Evolutionary conservation across 2,888 invertebrate species (phyloP), one percentile per base, ranked within the genome.

Genomic region (Lasius platythorax): DNA sequence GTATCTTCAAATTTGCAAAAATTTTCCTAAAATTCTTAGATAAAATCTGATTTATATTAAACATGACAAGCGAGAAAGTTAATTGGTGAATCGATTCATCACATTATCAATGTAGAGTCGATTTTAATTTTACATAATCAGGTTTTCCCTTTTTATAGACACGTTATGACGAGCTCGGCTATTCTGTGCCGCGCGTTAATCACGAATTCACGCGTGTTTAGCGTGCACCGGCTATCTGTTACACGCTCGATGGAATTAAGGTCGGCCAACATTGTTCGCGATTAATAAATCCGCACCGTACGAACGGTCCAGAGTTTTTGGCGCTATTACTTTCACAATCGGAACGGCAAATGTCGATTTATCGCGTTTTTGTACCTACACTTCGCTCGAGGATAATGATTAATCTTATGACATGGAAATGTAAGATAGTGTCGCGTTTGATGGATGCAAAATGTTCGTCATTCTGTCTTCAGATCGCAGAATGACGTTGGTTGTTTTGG

Each of bases 191-290:
- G 40, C 37, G 8, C 43, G 64, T 83, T 70, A 67, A 82, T 83
- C 84, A 68, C 18, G n/a, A 40, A 81, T 72, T 72, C 40, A 83
- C 15, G 64, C 53, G 23, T 81, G 30, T 78, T 76, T 82, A 64
- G 12, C 50, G 37, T 9, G 30, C 37, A 50, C 50, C n/a, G n/a
- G 40, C 56, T 78, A 78, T 82, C 79, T 82, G 78, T 82, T 78
- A 78, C 64, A 82, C 64, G 82, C 78, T 78, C 82, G 66, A 78
- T 23, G 30, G 64, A 79, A 79, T 82, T 76, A 82, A 79, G 53
- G 63, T 82, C 66, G 18, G 28, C 43, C 43, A 64, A 53, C 53
- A 78, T 82, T 82, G 81, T 78, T 50, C 28, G n/a, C 40, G 28
- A 64, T 78, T 82, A 82, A 82, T 82, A 78, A 82, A 81, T 37